Percentiles rank a stretch among this genome's conserved stretches.
Conservation (phyloP, 2,888 invertebrate genomes). For the Folsomia candida region DNA sequence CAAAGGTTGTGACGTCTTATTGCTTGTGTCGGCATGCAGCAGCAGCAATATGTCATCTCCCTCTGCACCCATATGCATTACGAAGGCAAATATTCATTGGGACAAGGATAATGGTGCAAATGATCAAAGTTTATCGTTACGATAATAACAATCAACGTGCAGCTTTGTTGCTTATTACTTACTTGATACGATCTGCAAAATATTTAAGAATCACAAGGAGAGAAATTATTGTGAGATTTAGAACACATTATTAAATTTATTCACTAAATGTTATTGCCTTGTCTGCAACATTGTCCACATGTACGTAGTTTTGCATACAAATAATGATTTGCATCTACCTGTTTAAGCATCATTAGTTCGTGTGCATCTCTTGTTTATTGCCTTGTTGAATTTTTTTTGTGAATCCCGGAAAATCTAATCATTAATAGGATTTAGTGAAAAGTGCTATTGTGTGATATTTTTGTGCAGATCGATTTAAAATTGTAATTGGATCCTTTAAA, state of each 20-base stretch:
- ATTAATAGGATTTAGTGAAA: too few relatives aligned
- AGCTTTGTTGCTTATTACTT: not conserved
- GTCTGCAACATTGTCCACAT: too few relatives aligned
- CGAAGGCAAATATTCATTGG: not conserved
- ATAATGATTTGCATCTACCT: too few relatives aligned
- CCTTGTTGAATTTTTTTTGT: too few relatives aligned
- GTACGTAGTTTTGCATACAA: too few relatives aligned
- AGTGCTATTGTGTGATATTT: too few relatives aligned
- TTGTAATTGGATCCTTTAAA: constrained; percentile 5
- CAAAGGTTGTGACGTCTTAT: not conserved
- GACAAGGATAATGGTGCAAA: not conserved
- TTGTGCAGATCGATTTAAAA: not conserved
- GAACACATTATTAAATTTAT: too few relatives aligned
- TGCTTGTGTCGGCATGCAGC: not conserved
- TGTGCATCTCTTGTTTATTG: too few relatives aligned
- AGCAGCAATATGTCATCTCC: not conserved
- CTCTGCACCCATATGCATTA: not conserved
- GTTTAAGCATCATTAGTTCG: too few relatives aligned
- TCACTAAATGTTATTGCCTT: too few relatives aligned
- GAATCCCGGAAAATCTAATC: too few relatives aligned
- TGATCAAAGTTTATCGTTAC: not conserved
- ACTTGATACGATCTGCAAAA: not conserved
- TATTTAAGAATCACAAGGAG: not conserved
- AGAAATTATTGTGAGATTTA: too few relatives aligned
- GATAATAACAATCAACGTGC: not conserved